Evolutionary conservation across 2,888 invertebrate species (phyloP).

Genomic region (Invenusta paracnida): DNA sequence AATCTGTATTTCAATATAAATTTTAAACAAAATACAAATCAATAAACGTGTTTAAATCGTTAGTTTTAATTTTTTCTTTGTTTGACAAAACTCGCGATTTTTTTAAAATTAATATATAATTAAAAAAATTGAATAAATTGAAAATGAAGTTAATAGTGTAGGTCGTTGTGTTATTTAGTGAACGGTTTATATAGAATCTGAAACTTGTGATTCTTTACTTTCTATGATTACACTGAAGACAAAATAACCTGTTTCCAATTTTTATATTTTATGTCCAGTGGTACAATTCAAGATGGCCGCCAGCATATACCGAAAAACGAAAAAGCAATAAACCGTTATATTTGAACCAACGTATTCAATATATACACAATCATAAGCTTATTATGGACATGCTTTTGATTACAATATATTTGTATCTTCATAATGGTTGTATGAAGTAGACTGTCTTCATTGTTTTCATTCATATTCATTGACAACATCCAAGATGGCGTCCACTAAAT

Average conservation of each 20-base stretch:
- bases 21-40: no score
- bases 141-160: no score
- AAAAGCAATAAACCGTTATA: not conserved
- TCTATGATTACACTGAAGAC: not conserved
- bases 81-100: no score
- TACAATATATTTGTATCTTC: not conserved
- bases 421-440: not conserved
- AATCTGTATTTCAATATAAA: no score
- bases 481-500: conserved; percentile 31
- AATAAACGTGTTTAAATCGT: no score
- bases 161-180: no score
- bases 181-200: no score
- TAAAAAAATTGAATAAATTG: no score
- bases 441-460: not conserved
- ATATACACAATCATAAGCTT: not conserved
- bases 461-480: not conserved
- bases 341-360: not conserved
- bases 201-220: not conserved
- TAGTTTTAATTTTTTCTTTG: no score
- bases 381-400: not conserved
- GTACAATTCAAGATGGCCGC: not conserved
- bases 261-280: not conserved
- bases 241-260: not conserved
- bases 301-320: not conserved
- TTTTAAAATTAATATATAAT: no score